Evolutionary conservation across 2,797 vertebrate genomes (phyloP), one percentile per base, ranked within the genome.

Genomic region (Epinephelus malabaricus): DNA sequence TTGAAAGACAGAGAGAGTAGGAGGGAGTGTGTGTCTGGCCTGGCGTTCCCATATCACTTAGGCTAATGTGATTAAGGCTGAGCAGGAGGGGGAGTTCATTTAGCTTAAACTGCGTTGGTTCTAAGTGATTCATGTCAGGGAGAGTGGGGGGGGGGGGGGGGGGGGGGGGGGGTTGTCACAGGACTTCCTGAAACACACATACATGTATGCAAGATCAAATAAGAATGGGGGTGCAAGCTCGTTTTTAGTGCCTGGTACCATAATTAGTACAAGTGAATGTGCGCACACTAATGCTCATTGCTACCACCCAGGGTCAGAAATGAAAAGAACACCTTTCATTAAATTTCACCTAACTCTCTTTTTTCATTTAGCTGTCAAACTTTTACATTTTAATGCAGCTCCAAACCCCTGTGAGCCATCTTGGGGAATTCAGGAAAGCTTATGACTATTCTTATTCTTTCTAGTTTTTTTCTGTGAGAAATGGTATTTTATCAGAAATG

Each of bases 41-140:
- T 84, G 86, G 77, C 85, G 84, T 94, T 93, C 92, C 92, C 91
- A 93, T 92, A 92, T 92, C 87, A 93, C 91, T 93, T 93, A 92
- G 86, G 88, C 86, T 93, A 92, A 94, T 93, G 91, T 94, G 90
- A 93, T 95, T 93, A 95, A 75, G 86, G 79, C 64, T 3, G 74
- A 86, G 90, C 0, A 27, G 64, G 87, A 66, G 71, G 81, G 92
- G 72, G 83, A 62, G 80, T 76, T 90, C 70, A 88, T 92, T 94
- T 93, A 82, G 78, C 83, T 87, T 76, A 74, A 82, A 85, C 79
- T 87, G 78, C 82, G 92, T 88, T 88, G 85, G 71, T 82, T 90
- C 87, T 74, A 90, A 92, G 92, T 87, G 91, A 94, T 92, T 93
- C 85, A 89, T 91, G 89, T 85, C 76, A 78, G 78, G 45, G 71